These are phyloP conservation scores for Leucophenga maculata DNA, from an alignment of 2,888 invertebrate species.

Conservation along the genomic window DNA sequence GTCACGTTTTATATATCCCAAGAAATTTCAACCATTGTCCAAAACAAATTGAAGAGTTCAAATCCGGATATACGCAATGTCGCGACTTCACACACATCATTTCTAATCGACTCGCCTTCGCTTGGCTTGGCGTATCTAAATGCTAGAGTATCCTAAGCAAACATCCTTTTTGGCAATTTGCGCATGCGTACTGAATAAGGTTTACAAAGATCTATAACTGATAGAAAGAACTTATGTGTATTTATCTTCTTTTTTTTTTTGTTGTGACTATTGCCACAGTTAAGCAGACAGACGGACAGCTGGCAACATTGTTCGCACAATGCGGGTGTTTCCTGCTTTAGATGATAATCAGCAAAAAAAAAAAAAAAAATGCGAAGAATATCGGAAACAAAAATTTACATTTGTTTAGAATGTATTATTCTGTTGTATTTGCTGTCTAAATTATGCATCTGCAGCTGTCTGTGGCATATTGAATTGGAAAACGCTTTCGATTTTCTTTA, in stretches of 20 bases:
- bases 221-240: too few relatives aligned
- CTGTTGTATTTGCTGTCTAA: neutral
- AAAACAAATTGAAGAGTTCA: neutral
- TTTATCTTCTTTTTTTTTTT: too few relatives aligned
- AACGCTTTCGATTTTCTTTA: constrained; percentile 6
- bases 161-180: constrained; percentile 53
- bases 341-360: constrained; percentile 51
- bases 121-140: neutral
- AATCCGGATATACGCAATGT: constrained; percentile 10
- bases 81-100: neutral
- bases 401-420: constrained; percentile 22
- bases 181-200: constrained; percentile 19
- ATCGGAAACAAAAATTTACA: constrained; percentile 38
- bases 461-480: constrained; percentile 14
- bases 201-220: too few relatives aligned
- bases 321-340: constrained; percentile 47
- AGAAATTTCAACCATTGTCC: constrained; percentile 2
- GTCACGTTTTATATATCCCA: constrained; percentile 51
- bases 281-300: neutral
- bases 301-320: neutral
- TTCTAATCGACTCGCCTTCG: neutral
- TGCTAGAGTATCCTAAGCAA: constrained; percentile 50
- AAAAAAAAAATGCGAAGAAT: neutral
- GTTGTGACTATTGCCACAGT: too few relatives aligned
- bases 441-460: constrained; percentile 10